Percentiles rank a stretch among this genome's conserved stretches.
Evolutionary conservation across 2,113 vertebrate species (phyloP).

Genomic region (Oreotrochilus melanogaster): DNA sequence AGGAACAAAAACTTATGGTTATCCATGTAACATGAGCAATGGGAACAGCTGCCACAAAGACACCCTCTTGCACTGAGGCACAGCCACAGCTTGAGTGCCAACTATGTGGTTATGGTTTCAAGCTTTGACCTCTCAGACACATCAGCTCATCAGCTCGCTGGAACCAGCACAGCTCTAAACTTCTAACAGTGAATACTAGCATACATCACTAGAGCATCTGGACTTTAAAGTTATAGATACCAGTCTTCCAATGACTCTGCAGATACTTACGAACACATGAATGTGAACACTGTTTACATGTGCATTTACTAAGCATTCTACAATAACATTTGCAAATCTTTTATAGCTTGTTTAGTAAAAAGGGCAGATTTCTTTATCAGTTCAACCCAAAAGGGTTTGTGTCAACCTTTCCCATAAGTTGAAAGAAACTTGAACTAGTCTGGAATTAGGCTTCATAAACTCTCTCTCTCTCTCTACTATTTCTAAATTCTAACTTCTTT

Average conservation of each 20-base stretch:
- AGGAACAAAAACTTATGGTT: no score
- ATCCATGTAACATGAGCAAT: no score
- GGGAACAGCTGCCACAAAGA: no score
- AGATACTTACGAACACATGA: neutral
- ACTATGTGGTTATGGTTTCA: no score
- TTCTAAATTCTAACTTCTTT: neutral
- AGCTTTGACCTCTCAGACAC: no score
- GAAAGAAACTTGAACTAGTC: neutral
- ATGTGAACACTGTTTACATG: neutral
- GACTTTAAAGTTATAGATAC: neutral
- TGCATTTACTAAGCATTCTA: neutral
- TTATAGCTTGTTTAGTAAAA: neutral
- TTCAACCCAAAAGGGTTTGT: neutral
- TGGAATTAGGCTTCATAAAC: neutral
- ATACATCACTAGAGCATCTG: no score
- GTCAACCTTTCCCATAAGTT: neutral
- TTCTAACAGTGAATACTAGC: no score
- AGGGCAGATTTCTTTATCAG: neutral
- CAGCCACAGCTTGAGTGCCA: no score
- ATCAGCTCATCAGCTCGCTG: no score
- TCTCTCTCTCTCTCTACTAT: neutral
- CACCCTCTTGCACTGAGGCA: no score
- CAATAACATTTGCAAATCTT: neutral
- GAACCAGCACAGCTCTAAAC: no score
- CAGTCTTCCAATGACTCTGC: neutral